Conservation (phyloP, 2,113 vertebrate genomes). For the Triplophysa siluroides region DNA sequence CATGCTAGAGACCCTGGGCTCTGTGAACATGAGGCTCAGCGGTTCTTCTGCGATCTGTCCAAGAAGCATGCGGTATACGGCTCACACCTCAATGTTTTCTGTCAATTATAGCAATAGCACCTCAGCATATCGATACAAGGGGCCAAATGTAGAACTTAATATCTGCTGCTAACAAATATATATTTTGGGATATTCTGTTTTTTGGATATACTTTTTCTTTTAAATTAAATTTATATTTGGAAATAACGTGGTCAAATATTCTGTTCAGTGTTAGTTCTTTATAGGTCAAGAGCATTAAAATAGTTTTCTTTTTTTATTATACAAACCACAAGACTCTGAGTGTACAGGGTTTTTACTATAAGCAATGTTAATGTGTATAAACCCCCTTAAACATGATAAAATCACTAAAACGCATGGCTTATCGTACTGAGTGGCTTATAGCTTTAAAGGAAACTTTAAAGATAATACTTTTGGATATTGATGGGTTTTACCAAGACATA, state of each 20-base stretch:
- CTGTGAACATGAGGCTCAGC: constrained; percentile 8
- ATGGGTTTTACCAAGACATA: too few species aligned
- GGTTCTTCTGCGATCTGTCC: neutral
- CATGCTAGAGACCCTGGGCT: neutral
- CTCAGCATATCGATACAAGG: constrained; percentile 13
- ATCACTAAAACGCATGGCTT: too few species aligned
- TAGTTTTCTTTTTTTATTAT: neutral
- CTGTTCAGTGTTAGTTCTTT: neutral
- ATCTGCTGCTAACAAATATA: neutral
- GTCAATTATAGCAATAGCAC: constrained; percentile 20
- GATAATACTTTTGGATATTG: too few species aligned
- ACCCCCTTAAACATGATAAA: too few species aligned
- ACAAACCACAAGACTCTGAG: neutral
- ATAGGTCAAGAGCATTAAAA: neutral
- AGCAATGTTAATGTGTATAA: too few species aligned
- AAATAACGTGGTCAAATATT: neutral
- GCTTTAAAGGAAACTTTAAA: too few species aligned
- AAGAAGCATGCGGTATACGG: neutral
- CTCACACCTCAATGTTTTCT: neutral
- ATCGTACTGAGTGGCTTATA: too few species aligned
- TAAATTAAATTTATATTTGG: too few species aligned
- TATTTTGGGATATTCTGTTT: neutral
- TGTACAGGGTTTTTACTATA: too few species aligned
- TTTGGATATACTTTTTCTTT: too few species aligned
- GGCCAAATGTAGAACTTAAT: neutral